Evolutionary conservation across 2,797 vertebrate genomes (phyloP), one percentile per base, ranked within the genome.

Genomic region (Remorina albescens): DNA sequence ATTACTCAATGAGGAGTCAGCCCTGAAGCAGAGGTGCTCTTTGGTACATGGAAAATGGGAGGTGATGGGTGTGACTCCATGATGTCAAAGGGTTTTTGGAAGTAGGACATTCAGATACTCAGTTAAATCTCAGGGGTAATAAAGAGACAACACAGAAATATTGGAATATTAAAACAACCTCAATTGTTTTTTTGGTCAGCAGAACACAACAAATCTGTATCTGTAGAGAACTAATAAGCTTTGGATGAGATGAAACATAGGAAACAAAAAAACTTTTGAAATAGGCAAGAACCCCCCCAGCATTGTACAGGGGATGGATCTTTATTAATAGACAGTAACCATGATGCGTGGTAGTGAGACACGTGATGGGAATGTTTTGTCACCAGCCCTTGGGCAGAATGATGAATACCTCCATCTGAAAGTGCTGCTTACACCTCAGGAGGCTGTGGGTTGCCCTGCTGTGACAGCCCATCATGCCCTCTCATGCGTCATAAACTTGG

Each of bases 261-360:
- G 62, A 66, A 32, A 51, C 42, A 28, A n/a, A 15, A 72, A 73
- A 51, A 51, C 63, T 78, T 86, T 88, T 81, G 65, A 85, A 84
- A 83, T 63, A 83, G 34, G 32, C 64, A 79, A 62, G 74, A 76
- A 88, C 72, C 53, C 55, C 70, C 67, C 67, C 56, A n/a, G 56
- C 2, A 4, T 15, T 69, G 66, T 32, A 25, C 72, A 30, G 46
- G 19, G 68, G 68, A 46, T 21, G 63, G 78, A 74, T 58, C 49
- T 80, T 75, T 80, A 86, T 82, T 78, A 83, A 81, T 72, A 76
- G 69, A 67, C 76, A 77, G 65, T 77, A 68, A 63, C 67, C 41
- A 74, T 66, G 50, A 67, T 61, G 76, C 76, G 78, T 11, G 12
- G 67, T 64, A 32, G 64, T 75, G 74, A 77, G 51, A 72, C 80